These are phyloP conservation scores for Tenebrio molitor DNA, from an alignment of 1,140 invertebrate genomes.

Conservation along the genomic window DNA sequence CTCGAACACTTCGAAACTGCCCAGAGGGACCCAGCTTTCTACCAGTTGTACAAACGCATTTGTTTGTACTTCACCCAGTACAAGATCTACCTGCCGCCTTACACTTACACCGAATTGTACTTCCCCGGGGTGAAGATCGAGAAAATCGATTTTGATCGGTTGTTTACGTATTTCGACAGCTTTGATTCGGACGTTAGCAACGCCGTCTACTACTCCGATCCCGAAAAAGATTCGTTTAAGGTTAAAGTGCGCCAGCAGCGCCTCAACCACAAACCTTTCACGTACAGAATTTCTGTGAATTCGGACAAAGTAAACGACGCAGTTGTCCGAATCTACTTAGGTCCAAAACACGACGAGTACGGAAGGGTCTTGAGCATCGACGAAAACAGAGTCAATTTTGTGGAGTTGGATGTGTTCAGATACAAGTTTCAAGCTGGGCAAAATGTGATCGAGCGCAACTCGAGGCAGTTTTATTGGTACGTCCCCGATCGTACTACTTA, in stretches of 20 bases:
- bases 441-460: constrained; percentile 77
- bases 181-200: constrained; percentile 78
- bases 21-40: constrained; percentile 77
- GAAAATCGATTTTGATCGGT: constrained; percentile 72
- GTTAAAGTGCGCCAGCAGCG: constrained; percentile 66
- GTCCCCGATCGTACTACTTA: constrained; percentile 76
- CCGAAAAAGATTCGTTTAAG: constrained; percentile 53
- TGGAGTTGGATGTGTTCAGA: constrained; percentile 78
- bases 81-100: constrained; percentile 67
- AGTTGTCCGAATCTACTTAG: constrained; percentile 76
- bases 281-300: constrained; percentile 72
- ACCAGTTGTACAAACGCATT: constrained; percentile 72
- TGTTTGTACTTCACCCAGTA: constrained; percentile 66
- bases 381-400: constrained; percentile 72
- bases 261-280: constrained; percentile 76
- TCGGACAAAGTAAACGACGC: constrained; percentile 71
- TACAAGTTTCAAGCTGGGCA: constrained; percentile 75
- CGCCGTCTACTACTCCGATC: constrained; percentile 67
- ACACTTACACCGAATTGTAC: constrained; percentile 72
- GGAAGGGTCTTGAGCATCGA: constrained; percentile 69
- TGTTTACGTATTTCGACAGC: constrained; percentile 81
- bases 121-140: constrained; percentile 76
- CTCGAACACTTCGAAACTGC: constrained; percentile 71
- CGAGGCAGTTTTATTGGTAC: constrained; percentile 75
- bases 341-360: constrained; percentile 76